Base-by-base conservation (phyloP, 53 echinoderm and acorn worm genomes). In the Holothuria scabra region DNA sequence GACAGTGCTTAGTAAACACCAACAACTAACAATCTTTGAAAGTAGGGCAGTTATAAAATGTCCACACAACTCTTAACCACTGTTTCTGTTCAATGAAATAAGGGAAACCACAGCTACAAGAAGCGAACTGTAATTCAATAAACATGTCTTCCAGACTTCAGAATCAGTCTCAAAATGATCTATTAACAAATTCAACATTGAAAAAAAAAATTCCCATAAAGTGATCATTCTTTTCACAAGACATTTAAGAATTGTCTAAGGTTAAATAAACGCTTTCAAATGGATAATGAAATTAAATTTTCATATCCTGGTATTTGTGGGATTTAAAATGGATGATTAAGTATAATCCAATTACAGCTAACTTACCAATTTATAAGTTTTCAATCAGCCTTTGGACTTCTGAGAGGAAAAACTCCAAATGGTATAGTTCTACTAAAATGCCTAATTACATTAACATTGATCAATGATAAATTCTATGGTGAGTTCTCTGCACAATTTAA, bases 361-460 rank as follows among this genome's bases (percentile, higher is more conserved):
- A 69, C 41, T 41, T 69, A 41, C 23, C 37, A 69, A 38, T 35
- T 69, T 69, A 69, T 69, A 38, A 69, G 37, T 44, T 37, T 24
- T 69, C 18, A 69, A 69, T 44, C 38, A 69, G 69, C 37, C 37
- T 10, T n/a, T 38, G 37, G 44, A 69, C 22, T 61, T 69, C 0
- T 41, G 20, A 44, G n/a, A 37, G 69, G 69, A 37, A 25, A 20
- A 69, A 69, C 23, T 38, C 37, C 69, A 38, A 37, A 3, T 69
- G 69, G 21, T 21, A 44, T 38, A 44, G 69, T 44, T 69, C 41
- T 35, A 69, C 69, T 38, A 69, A 69, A 37, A 41, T n/a, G 12
- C 44, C 44, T 69, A 69, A 69, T 69, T 44, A 38, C 41, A 69
- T 69, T 69, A 69, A 69, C 37, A 69, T 69, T 69, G 69, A 69